Evolutionary conservation across 2,888 invertebrate genomes (phyloP).

Genomic region (Electrophaes corylata): DNA sequence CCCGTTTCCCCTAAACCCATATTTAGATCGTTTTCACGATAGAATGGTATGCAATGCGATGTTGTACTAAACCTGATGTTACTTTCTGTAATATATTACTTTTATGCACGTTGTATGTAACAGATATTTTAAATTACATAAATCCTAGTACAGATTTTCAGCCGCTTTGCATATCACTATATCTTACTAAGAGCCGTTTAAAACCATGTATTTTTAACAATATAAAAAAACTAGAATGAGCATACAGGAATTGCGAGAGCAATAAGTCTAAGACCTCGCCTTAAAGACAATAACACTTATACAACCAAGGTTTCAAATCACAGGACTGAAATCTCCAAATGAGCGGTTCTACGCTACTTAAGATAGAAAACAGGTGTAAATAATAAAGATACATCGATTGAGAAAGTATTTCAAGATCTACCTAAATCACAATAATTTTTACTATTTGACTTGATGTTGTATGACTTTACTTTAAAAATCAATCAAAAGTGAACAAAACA

Average conservation of each 20-base stretch:
- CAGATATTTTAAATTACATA: conserved; percentile 18
- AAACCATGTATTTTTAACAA: conserved; percentile 27
- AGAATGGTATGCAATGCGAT: conserved; percentile 25
- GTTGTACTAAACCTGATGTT: conserved; percentile 6
- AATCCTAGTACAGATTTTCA: background rate
- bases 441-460: background rate
- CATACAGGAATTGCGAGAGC: conserved; percentile 31
- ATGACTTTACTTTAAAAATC: background rate
- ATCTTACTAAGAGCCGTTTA: conserved; percentile 13
- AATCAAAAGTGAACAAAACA: background rate
- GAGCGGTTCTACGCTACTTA: conserved; percentile 19
- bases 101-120: conserved; percentile 12
- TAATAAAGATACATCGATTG: background rate
- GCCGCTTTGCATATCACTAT: conserved; percentile 27
- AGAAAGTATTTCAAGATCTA: background rate
- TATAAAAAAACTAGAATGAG: conserved; percentile 27
- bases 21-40: conserved; percentile 23
- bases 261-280: conserved; percentile 45
- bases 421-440: background rate
- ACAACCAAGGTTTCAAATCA: conserved; percentile 61
- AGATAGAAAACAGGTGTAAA: background rate
- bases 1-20: conserved; percentile 75
- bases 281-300: conserved; percentile 44
- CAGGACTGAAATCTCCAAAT: conserved; percentile 50
- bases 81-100: conserved; percentile 15